Conservation (phyloP, 2,797 vertebrate species). For the Danio aesculapii region DNA sequence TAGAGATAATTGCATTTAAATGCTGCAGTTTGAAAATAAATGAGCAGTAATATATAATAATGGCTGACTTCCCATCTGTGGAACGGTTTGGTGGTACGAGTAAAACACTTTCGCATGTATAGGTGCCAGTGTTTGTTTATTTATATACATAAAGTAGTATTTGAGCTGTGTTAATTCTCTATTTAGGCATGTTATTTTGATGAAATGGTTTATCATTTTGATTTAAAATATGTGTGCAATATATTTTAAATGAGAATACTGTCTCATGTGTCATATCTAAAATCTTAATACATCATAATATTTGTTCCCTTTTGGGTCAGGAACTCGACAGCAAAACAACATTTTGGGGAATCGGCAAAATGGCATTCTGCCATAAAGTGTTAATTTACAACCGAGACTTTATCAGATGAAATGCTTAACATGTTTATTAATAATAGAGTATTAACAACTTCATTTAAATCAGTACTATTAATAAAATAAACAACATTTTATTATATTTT, state of each 20-base stretch:
- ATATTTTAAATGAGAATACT: too few relatives aligned
- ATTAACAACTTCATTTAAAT: too few relatives aligned
- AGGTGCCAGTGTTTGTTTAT: conserved; percentile 26
- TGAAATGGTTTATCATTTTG: neutral
- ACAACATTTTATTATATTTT: too few relatives aligned
- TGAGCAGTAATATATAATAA: conserved; percentile 79
- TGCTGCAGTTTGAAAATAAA: conserved; percentile 80
- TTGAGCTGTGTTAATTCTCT: neutral
- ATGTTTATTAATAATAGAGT: too few relatives aligned
- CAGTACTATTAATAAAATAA: too few relatives aligned
- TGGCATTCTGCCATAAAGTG: too few relatives aligned
- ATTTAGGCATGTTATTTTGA: neutral
- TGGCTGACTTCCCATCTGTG: conserved; percentile 77
- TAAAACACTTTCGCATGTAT: conserved; percentile 61
- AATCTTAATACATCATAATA: too few relatives aligned
- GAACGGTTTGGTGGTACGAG: conserved; percentile 58
- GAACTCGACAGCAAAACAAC: too few relatives aligned
- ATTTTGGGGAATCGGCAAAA: too few relatives aligned
- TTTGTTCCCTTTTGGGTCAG: too few relatives aligned
- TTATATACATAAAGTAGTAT: conserved; percentile 35
- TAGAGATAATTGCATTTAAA: conserved; percentile 81
- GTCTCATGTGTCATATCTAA: neutral
- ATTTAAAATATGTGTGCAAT: neutral
- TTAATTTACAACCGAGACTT: too few relatives aligned
- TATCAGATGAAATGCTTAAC: too few relatives aligned